A percentile compares a stretch with the other conserved stretches of the same genome.
Conservation (phyloP, 2,797 vertebrate species). For the Spondyliosoma cantharus region DNA sequence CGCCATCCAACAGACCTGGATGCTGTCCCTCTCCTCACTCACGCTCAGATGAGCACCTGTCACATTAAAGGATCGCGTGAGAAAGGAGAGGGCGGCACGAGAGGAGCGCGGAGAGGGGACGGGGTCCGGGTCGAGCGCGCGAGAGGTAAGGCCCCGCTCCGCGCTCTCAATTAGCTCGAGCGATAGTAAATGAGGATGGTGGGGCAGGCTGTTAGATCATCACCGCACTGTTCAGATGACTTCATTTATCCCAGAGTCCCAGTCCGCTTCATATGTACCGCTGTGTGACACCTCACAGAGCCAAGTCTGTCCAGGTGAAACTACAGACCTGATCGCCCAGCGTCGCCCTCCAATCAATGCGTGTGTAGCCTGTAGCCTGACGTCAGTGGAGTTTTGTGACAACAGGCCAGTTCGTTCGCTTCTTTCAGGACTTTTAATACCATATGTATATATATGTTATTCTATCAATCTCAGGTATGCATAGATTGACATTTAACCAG, state of each 20-base stretch:
- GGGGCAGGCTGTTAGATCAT: neutral
- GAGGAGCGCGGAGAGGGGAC: neutral
- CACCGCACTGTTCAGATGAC: neutral
- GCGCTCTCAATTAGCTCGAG: conserved; percentile 15
- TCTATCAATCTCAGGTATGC: too few relatives aligned
- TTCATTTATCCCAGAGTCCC: neutral
- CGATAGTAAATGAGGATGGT: neutral
- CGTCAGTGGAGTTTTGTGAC: too few relatives aligned
- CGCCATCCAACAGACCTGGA: neutral
- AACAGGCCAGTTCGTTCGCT: too few relatives aligned
- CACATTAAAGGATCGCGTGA: conserved; percentile 67
- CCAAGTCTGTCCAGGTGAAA: neutral
- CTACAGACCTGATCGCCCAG: neutral
- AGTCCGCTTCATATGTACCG: too few relatives aligned
- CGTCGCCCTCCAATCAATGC: too few relatives aligned
- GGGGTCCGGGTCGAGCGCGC: neutral
- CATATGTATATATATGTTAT: too few relatives aligned
- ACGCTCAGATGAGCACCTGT: conserved; percentile 56
- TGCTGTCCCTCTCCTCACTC: too few relatives aligned
- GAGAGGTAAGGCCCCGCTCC: conserved; percentile 16
- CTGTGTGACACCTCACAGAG: neutral
- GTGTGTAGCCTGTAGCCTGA: too few relatives aligned
- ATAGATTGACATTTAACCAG: too few relatives aligned
- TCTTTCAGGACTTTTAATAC: neutral
- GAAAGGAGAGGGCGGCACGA: conserved; percentile 50